Percentiles rank a stretch among this genome's conserved stretches.
Conservation (phyloP, 2,797 vertebrate genomes). For the Vultur gryphus region DNA sequence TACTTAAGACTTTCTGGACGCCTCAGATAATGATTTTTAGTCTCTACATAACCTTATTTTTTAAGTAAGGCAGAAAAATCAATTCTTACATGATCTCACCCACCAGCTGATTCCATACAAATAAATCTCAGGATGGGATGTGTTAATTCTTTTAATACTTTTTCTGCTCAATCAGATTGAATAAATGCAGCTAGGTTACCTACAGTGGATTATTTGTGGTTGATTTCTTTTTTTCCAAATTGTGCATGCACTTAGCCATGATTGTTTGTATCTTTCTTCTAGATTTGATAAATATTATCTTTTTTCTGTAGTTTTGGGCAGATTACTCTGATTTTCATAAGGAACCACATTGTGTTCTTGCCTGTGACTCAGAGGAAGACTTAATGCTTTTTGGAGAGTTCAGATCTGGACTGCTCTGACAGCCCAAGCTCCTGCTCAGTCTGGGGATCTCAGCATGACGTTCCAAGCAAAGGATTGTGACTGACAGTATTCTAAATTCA, state of each 20-base stretch:
- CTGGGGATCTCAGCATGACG: background rate
- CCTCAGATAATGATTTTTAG: conserved; percentile 4
- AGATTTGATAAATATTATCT: background rate
- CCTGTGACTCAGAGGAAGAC: background rate
- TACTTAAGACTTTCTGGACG: background rate
- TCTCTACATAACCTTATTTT: conserved; percentile 31
- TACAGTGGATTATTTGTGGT: background rate
- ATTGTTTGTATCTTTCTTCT: background rate
- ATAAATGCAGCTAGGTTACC: background rate
- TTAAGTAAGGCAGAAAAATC: conserved; percentile 27
- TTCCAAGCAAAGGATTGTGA: background rate
- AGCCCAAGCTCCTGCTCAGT: background rate
- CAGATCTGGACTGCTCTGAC: background rate
- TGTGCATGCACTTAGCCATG: background rate
- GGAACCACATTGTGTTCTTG: background rate
- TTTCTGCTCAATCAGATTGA: conserved; percentile 31
- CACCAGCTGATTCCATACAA: background rate
- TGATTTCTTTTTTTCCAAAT: background rate
- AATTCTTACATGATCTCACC: conserved; percentile 39
- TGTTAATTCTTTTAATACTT: conserved; percentile 37
- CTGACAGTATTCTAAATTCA: conserved; percentile 4
- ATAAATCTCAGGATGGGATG: background rate
- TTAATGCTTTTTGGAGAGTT: background rate
- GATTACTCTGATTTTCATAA: background rate
- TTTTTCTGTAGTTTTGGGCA: background rate